Base-by-base conservation (phyloP, 2,888 invertebrate species). In the Sminthurides aquaticus region DNA sequence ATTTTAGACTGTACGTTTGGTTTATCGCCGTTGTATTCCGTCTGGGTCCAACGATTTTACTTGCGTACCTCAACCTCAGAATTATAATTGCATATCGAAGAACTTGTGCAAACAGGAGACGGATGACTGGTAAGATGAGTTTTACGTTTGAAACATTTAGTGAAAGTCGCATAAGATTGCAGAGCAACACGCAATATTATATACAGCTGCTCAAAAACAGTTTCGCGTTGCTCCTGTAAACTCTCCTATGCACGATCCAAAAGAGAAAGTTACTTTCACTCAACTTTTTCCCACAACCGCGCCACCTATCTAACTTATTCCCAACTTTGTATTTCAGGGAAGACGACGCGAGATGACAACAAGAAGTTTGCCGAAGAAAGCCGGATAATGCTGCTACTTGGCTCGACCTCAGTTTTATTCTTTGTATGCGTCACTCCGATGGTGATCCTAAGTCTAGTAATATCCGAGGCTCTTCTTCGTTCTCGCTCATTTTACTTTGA, bases 371-470 rank as follows among this genome's bases (percentile, higher is more conserved):
- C 86, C 5, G 87, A 87, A 76, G 87, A 87, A 75, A 80, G 85
- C 54, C 80, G 87, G 11, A 78, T 87, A 43, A 84, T 86, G 69
- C 78, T 87, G 54, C 79, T 87, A 49, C 78, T 87, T 58, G 86
- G 85, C 29, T 85, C 85, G 66, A 87, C 86, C 2, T 74, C 74
- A 11, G 62, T 66, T 20, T 62, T 66, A 26, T 87, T 87, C 77
- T 79, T 87, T 58, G 81, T 86, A 22, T 87, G 87, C 77, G 85
- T 87, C 34, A 86, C 86, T 20, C 87, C 87, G 0, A 86, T 87
- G 86, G 86, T 86, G 62, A 84, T 87, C 69, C 80, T 87, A 18
- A 86, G 86, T 75, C 84, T 87, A 71, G 86, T 86, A 15, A 79
- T 87, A 69, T 85, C 84, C 34, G 83, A 85, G 71, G 81, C 52